Percentiles rank a stretch among this genome's conserved stretches.
Evolutionary conservation across 2,797 vertebrate genomes (phyloP).

Genomic region (Girardinus metallicus): DNA sequence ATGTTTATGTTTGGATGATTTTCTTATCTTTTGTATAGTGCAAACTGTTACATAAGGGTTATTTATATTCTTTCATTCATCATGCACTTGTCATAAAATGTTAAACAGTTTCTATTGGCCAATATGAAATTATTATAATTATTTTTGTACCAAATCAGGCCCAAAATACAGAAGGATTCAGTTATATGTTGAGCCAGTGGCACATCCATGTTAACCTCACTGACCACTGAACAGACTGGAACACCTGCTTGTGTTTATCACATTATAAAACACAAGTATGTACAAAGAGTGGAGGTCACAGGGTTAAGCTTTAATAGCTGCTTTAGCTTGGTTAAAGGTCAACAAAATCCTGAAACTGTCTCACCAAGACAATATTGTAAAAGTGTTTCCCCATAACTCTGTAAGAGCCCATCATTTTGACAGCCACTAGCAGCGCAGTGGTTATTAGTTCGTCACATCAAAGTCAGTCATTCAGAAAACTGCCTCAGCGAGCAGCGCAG

Average conservation of each 20-base stretch:
- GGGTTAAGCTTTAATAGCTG: constrained; percentile 60
- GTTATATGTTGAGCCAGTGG: neutral
- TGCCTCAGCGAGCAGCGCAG: constrained; percentile 36
- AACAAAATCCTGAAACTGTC: constrained; percentile 36
- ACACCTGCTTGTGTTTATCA: constrained; percentile 1
- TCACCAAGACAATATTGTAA: constrained; percentile 32
- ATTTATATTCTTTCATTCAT: neutral
- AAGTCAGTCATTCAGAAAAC: constrained; percentile 58
- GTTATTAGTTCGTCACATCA: constrained; percentile 50
- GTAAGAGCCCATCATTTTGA: constrained; percentile 43
- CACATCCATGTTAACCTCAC: neutral
- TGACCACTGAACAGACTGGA: neutral
- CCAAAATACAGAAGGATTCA: neutral
- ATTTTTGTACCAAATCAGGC: neutral
- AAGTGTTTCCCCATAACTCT: constrained; percentile 41
- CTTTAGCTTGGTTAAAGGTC: constrained; percentile 36
- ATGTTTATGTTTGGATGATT: neutral
- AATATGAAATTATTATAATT: neutral
- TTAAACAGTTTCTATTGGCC: neutral
- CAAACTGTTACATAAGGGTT: neutral
- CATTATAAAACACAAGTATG: constrained; percentile 31
- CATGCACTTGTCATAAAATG: neutral
- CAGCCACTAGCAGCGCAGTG: constrained; percentile 36
- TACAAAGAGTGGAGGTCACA: constrained; percentile 42
- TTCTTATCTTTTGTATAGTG: neutral